Percentiles rank a stretch among this genome's conserved stretches.
phyloP scores from a whole-genome alignment of 2,797 vertebrate genomes.

The Pangasius macronema region DNA sequence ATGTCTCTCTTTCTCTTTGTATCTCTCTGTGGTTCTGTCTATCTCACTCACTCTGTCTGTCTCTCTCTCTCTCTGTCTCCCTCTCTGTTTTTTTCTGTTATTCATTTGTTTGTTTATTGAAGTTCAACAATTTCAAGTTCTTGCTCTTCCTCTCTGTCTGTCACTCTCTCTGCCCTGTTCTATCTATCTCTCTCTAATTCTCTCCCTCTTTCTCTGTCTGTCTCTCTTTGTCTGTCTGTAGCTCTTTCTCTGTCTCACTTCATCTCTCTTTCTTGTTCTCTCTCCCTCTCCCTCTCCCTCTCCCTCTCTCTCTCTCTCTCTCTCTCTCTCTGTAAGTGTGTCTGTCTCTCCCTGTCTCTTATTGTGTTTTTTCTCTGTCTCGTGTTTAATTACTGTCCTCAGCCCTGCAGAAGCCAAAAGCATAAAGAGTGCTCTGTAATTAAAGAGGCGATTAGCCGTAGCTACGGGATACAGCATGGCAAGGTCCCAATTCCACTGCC shows the following conservation, averaged over 20 bases:
- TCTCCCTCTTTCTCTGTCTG: background rate
- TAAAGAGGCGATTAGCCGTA: conserved; percentile 51
- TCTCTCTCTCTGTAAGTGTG: background rate
- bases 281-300: background rate
- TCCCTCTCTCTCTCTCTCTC: background rate
- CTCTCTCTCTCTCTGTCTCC: background rate
- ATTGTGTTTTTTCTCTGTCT: conserved; percentile 12
- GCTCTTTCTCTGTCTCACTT: background rate
- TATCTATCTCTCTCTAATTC: background rate
- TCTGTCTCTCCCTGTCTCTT: conserved; percentile 7
- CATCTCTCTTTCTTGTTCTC: background rate
- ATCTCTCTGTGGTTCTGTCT: background rate
- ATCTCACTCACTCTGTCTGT: background rate
- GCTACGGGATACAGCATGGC: conserved; percentile 34
- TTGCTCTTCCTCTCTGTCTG: background rate
- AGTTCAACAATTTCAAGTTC: background rate
- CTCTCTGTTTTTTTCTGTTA: background rate
- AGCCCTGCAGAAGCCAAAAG: conserved; percentile 39
- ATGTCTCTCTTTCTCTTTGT: background rate
- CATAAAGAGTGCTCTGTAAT: conserved; percentile 50
- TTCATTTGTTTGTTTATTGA: background rate
- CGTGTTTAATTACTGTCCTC: conserved; percentile 54
- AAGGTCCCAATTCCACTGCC: conserved; percentile 25
- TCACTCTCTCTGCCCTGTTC: background rate
- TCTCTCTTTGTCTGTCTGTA: background rate